Evolutionary conservation across 1,140 invertebrate genomes (phyloP).

Genomic region (Aphelinus atriplicis): DNA sequence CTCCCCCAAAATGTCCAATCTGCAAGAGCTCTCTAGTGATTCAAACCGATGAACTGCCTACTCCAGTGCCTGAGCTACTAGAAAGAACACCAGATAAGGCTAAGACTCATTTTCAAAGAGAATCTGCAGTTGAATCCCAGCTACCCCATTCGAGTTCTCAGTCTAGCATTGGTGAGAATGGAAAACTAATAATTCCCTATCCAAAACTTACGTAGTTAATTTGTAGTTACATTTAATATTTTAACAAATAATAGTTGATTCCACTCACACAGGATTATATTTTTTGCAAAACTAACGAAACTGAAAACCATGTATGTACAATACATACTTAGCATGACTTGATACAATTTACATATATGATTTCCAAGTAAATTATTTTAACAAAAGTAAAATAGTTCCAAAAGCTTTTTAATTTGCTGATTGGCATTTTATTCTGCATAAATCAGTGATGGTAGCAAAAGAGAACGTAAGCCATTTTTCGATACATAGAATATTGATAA

Average conservation of each 20-base stretch:
- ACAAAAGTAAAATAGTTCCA: no score
- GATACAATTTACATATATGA: no score
- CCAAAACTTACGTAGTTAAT: background rate
- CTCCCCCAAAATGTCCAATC: conserved; percentile 66
- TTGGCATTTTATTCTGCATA: no score
- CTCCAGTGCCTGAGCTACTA: conserved; percentile 42
- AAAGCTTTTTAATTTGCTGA: no score
- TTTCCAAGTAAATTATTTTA: no score
- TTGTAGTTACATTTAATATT: conserved; percentile 11
- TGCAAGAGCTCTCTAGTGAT: conserved; percentile 70
- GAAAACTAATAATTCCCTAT: conserved; percentile 1
- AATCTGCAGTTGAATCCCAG: conserved; percentile 28
- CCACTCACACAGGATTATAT: no score
- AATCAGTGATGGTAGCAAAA: no score
- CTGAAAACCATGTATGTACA: no score
- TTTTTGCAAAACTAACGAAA: no score
- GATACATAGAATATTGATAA: no score
- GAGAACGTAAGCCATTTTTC: no score
- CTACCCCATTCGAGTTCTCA: conserved; percentile 58
- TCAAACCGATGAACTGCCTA: conserved; percentile 60
- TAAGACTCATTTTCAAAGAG: conserved; percentile 34
- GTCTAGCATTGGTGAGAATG: conserved; percentile 59
- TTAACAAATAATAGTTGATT: conserved; percentile 11
- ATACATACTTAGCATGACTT: no score
- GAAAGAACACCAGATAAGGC: conserved; percentile 29